Evolutionary conservation across 2,113 vertebrate genomes (phyloP).

Genomic region (Oryzias curvinotus): DNA sequence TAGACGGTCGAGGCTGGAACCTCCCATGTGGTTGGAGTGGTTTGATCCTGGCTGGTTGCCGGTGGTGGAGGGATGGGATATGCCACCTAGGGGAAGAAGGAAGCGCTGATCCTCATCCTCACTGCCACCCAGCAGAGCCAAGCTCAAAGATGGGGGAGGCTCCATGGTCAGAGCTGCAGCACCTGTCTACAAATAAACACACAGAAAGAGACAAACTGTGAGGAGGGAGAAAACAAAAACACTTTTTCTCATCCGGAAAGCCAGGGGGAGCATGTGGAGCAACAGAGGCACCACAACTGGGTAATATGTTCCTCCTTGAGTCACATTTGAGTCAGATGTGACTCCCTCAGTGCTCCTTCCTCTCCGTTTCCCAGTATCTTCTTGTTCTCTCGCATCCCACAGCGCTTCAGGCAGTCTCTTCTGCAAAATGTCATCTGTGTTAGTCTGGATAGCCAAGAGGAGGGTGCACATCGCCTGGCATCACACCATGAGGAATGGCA

Average conservation of each 20-base stretch:
- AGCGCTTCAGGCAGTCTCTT: constrained; percentile 56
- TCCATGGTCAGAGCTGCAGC: constrained; percentile 74
- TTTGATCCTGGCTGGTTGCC: constrained; percentile 75
- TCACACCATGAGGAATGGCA: constrained; percentile 48
- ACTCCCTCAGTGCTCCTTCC: constrained; percentile 22
- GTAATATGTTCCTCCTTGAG: constrained; percentile 54
- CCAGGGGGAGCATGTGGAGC: constrained; percentile 12
- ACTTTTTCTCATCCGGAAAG: not conserved
- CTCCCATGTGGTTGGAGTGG: constrained; percentile 81
- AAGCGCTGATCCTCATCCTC: constrained; percentile 79
- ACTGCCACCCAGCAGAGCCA: constrained; percentile 77
- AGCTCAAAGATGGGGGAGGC: constrained; percentile 78
- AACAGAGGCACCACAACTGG: constrained; percentile 43
- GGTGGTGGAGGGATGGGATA: constrained; percentile 69
- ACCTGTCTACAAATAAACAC: constrained; percentile 41
- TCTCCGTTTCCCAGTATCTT: constrained; percentile 37
- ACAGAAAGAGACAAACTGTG: not conserved
- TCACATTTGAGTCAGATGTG: constrained; percentile 33
- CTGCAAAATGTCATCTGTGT: constrained; percentile 62
- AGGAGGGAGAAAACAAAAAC: not conserved
- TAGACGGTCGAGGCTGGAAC: constrained; percentile 75
- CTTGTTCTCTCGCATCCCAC: constrained; percentile 48
- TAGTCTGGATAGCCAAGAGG: constrained; percentile 43
- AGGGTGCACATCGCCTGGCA: constrained; percentile 51
- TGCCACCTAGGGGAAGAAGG: constrained; percentile 74